Percentiles rank a stretch among this genome's conserved stretches.
phyloP scores from a whole-genome alignment of 2,113 vertebrate genomes.

The Ammospiza nelsoni region DNA sequence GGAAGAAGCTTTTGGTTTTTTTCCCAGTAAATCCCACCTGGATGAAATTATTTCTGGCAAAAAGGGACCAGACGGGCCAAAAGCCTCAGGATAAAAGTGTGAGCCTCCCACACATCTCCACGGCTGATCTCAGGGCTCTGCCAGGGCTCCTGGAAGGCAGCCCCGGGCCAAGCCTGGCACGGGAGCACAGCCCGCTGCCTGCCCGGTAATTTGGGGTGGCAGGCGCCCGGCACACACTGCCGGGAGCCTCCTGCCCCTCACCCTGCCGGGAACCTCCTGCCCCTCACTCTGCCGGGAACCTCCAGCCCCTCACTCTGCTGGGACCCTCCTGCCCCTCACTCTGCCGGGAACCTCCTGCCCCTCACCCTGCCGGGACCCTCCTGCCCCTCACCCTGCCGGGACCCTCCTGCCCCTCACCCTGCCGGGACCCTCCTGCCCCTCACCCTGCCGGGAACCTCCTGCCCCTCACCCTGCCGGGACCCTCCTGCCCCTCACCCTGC shows the following conservation, averaged over 20 bases:
- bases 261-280: too few species aligned
- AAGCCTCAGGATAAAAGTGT: not conserved
- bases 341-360: too few species aligned
- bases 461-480: accelerated
- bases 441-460: accelerated
- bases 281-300: accelerated
- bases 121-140: accelerated
- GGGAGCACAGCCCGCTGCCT: accelerated
- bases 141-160: not conserved
- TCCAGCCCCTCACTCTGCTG: too few species aligned
- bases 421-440: too few species aligned
- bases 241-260: too few species aligned
- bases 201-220: accelerated
- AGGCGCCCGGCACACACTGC: accelerated
- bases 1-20: not conserved
- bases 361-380: too few species aligned
- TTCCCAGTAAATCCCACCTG: not conserved
- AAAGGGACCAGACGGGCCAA: not conserved
- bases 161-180: not conserved
- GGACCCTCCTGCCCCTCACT: too few species aligned
- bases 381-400: too few species aligned
- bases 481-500: too few species aligned
- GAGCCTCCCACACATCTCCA: not conserved
- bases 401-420: too few species aligned
- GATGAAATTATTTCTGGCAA: not conserved